Evolutionary conservation across 2,113 vertebrate genomes (phyloP).

Genomic region (Actinemys pallida): DNA sequence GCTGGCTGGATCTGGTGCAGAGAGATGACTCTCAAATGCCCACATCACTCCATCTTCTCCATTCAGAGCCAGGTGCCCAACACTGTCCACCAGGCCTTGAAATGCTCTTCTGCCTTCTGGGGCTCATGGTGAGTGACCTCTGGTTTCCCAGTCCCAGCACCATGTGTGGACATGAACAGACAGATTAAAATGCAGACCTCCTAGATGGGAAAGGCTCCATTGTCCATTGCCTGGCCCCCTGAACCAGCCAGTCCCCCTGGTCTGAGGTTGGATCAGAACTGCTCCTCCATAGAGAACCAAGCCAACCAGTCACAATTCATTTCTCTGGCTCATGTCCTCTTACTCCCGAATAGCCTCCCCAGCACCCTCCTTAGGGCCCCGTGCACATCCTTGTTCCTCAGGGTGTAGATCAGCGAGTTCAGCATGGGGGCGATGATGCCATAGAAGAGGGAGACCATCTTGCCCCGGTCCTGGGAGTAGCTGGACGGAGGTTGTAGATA

Average conservation of each 20-base stretch:
- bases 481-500: slow-evolving; percentile 8
- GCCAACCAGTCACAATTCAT: neutral
- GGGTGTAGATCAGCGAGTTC: slow-evolving; percentile 42
- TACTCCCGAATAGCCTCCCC: neutral
- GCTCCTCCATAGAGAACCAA: neutral
- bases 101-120: neutral
- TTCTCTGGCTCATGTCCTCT: neutral
- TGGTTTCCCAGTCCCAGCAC: neutral
- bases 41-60: neutral
- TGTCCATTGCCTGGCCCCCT: neutral
- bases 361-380: neutral
- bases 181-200: neutral
- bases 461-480: neutral
- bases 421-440: neutral
- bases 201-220: neutral
- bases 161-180: neutral
- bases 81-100: fast-evolving
- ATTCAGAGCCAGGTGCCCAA: neutral
- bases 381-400: slow-evolving; percentile 52
- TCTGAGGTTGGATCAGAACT: no score
- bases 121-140: neutral
- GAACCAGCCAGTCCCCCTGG: no score
- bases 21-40: neutral
- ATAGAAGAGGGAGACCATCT: slow-evolving; percentile 39
- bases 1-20: neutral